Percentiles rank a stretch among this genome's conserved stretches.
phyloP scores from a whole-genome alignment of 2,888 invertebrate species.

The Carterocephalus palaemon region DNA sequence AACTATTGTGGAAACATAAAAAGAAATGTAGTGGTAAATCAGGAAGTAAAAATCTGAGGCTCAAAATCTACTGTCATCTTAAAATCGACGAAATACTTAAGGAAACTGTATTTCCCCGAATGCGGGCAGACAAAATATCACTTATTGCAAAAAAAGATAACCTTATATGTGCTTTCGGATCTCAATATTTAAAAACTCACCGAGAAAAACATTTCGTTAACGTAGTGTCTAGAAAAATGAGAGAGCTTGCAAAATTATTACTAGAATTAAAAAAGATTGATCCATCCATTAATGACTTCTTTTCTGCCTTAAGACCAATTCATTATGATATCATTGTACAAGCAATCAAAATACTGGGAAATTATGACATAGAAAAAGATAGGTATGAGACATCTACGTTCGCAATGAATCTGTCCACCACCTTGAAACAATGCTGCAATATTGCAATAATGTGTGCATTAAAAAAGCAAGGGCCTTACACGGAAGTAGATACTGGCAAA shows the following conservation, averaged over 20 bases:
- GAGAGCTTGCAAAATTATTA: constrained; percentile 36
- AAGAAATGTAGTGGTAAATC: constrained; percentile 30
- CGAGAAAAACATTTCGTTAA: constrained; percentile 33
- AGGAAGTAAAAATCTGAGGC: constrained; percentile 34
- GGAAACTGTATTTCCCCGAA: constrained; percentile 36
- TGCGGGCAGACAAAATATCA: constrained; percentile 34
- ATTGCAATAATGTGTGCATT: constrained; percentile 35
- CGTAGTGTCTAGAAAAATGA: constrained; percentile 36
- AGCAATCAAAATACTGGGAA: constrained; percentile 30
- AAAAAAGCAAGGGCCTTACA: constrained; percentile 32
- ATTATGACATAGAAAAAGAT: constrained; percentile 31
- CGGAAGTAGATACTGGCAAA: constrained; percentile 29
- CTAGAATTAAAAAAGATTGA: constrained; percentile 34
- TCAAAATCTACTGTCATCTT: constrained; percentile 37
- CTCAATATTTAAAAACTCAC: constrained; percentile 33
- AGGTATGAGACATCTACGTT: constrained; percentile 34
- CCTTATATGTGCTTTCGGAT: constrained; percentile 31
- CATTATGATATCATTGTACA: constrained; percentile 33
- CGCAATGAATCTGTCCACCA: constrained; percentile 36
- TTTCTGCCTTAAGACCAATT: constrained; percentile 29
- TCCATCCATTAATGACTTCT: constrained; percentile 29
- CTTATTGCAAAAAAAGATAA: constrained; percentile 34
- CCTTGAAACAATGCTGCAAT: constrained; percentile 38
- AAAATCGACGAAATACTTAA: constrained; percentile 39
- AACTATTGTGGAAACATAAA: constrained; percentile 34